Conservation (phyloP, 2,888 invertebrate genomes). For the Minunthozetes semirufus region DNA sequence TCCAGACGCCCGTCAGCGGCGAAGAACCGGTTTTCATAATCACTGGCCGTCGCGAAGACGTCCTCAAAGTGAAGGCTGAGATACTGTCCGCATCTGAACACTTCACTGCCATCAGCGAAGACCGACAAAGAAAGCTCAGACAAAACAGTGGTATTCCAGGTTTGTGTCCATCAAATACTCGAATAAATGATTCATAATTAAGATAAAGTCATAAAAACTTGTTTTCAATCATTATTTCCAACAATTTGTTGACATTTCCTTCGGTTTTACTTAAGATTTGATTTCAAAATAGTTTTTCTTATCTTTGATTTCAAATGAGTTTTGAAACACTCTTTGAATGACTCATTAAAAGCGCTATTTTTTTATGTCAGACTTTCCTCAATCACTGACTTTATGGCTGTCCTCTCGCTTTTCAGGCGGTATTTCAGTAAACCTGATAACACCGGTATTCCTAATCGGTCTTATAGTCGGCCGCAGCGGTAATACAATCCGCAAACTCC, state of each 20-base stretch:
- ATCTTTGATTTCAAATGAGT: neutral
- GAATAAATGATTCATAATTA: neutral
- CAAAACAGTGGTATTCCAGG: slow-evolving; percentile 11
- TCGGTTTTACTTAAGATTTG: neutral
- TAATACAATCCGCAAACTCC: slow-evolving; percentile 26
- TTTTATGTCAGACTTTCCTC: neutral
- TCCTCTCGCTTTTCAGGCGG: neutral
- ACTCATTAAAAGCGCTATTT: neutral
- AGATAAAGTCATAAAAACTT: neutral
- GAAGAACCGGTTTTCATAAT: slow-evolving; percentile 34
- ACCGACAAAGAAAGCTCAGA: neutral
- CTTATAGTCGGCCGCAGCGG: slow-evolving; percentile 33
- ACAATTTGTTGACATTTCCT: neutral
- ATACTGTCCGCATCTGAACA: slow-evolving; percentile 25
- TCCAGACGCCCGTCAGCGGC: slow-evolving; percentile 34
- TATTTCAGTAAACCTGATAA: neutral
- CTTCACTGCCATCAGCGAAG: slow-evolving; percentile 7
- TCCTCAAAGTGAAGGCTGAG: slow-evolving; percentile 21
- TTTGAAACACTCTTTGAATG: neutral
- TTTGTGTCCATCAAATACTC: neutral
- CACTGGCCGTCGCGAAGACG: slow-evolving; percentile 29
- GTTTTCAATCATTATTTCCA: neutral
- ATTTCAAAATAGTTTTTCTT: neutral
- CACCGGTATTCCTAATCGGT: slow-evolving; percentile 31
- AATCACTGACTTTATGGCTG: neutral